Evolutionary conservation across 2,113 vertebrate genomes (phyloP).

Genomic region (Peromyscus maniculatus): DNA sequence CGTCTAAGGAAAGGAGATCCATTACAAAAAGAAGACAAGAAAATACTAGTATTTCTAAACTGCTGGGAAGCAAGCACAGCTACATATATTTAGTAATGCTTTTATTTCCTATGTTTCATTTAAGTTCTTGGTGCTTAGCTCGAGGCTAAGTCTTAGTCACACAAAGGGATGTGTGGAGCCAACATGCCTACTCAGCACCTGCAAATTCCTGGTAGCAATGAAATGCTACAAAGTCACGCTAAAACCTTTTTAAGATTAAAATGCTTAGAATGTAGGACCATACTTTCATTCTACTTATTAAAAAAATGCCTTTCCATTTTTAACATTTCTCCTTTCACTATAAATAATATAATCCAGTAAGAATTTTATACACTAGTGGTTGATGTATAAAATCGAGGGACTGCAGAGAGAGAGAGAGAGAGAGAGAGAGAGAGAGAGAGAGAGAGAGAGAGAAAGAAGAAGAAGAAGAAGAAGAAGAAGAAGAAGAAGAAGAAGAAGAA

Average conservation of each 20-base stretch:
- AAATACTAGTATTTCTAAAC: neutral
- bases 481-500: too few relatives aligned
- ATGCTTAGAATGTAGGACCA: neutral
- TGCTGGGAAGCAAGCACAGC: neutral
- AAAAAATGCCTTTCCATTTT: neutral
- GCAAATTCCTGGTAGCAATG: neutral
- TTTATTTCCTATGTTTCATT: neutral
- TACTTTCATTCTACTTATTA: conserved; percentile 42
- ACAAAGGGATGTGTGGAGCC: neutral
- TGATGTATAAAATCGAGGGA: neutral
- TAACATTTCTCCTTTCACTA: conserved; percentile 2
- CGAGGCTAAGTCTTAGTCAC: neutral
- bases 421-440: neutral
- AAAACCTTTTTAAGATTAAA: conserved; percentile 51
- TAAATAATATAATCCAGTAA: neutral
- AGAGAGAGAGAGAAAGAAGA: neutral
- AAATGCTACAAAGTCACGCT: neutral
- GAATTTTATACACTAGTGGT: neutral
- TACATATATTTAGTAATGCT: neutral
- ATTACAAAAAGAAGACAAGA: neutral
- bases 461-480: too few relatives aligned
- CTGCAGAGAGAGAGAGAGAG: neutral
- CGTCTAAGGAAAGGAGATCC: neutral
- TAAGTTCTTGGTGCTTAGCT: neutral
- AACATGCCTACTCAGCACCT: neutral